Conservation (phyloP, 2,113 vertebrate genomes). For the Lepisosteus osseus region DNA sequence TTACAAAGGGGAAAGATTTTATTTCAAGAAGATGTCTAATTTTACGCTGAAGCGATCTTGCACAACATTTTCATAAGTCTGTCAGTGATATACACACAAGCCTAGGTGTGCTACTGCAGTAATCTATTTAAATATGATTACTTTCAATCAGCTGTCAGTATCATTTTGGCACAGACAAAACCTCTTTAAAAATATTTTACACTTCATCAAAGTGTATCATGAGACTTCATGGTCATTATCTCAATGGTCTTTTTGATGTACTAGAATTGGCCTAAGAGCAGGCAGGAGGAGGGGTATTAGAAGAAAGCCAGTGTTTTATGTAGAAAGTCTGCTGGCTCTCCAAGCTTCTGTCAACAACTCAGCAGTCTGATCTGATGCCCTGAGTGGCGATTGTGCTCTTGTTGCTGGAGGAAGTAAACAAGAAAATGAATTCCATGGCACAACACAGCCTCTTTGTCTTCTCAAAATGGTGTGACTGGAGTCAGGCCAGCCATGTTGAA, state of each 20-base stretch:
- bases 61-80: no score
- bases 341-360: constrained; percentile 83
- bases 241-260: constrained; percentile 79
- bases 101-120: no score
- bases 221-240: constrained; percentile 81
- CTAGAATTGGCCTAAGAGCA: constrained; percentile 75
- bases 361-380: constrained; percentile 68
- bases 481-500: constrained; percentile 59
- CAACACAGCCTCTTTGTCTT: constrained; percentile 82
- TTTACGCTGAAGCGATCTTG: no score
- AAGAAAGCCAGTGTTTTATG: constrained; percentile 77
- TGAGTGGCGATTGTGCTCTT: constrained; percentile 81
- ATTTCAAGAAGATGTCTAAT: no score
- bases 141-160: constrained; percentile 54
- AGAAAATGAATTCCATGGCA: constrained; percentile 81
- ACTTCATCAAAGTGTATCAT: constrained; percentile 83
- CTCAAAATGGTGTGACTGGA: constrained; percentile 77
- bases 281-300: constrained; percentile 72
- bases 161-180: constrained; percentile 77
- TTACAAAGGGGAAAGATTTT: no score
- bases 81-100: no score
- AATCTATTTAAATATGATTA: no score
- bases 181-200: constrained; percentile 78
- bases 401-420: constrained; percentile 87
- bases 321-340: constrained; percentile 71